Evolutionary conservation across 2,797 vertebrate species (phyloP).

Genomic region (Myotis myotis): DNA sequence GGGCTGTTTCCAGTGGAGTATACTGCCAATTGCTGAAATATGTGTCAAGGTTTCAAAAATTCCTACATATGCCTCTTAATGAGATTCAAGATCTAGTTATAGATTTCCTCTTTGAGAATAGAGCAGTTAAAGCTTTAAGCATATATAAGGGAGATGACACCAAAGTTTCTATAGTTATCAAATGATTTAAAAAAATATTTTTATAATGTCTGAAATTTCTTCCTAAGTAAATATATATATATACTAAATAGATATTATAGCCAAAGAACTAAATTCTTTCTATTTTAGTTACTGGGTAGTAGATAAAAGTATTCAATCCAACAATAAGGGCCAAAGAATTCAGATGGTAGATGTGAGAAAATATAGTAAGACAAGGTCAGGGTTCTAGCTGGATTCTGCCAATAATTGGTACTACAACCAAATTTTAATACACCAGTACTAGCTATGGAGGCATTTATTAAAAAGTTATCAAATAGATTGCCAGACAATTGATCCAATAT

Average conservation of each 20-base stretch:
- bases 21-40: neutral
- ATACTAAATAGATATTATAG: neutral
- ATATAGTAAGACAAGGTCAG: neutral
- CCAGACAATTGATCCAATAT: neutral
- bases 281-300: neutral
- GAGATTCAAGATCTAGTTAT: neutral
- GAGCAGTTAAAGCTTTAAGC: neutral
- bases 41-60: neutral
- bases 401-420: neutral
- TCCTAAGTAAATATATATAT: neutral
- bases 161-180: neutral
- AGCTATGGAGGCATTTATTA: neutral
- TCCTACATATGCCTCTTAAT: neutral
- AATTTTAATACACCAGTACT: neutral
- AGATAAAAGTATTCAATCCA: neutral
- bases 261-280: neutral
- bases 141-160: neutral
- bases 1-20: neutral
- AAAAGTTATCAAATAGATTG: neutral
- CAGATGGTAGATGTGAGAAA: neutral
- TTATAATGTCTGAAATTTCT: neutral
- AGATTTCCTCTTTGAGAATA: slow-evolving; percentile 3
- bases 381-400: neutral
- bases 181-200: neutral
- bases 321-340: neutral